phyloP scores from a whole-genome alignment of 2,888 invertebrate genomes.

The Thysanoteuthis rhombus region DNA sequence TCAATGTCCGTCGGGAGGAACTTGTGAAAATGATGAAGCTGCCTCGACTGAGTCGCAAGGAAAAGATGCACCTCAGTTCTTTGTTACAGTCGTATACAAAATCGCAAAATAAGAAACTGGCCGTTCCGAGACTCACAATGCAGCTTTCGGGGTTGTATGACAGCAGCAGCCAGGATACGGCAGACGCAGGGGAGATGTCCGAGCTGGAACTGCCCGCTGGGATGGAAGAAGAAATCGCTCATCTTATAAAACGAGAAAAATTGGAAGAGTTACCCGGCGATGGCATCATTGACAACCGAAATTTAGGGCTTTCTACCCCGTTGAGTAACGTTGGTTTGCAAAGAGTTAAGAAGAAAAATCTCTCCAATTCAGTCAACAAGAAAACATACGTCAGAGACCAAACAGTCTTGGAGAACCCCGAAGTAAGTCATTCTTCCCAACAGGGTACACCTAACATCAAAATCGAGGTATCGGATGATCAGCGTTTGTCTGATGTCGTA shows the following conservation, averaged over 20 bases:
- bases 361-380: neutral
- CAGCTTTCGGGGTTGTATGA: neutral
- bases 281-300: neutral
- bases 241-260: neutral
- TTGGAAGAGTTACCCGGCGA: neutral
- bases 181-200: neutral
- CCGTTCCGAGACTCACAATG: constrained; percentile 15
- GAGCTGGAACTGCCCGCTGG: neutral
- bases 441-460: neutral
- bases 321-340: neutral
- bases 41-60: neutral
- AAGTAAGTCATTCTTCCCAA: neutral
- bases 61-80: constrained; percentile 23
- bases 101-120: neutral
- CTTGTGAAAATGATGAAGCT: constrained; percentile 21
- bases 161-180: neutral
- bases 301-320: neutral
- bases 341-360: neutral
- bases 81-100: constrained; percentile 19
- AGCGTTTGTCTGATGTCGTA: neutral
- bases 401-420: neutral
- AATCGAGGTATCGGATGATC: neutral
- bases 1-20: neutral
- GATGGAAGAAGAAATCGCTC: neutral
- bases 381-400: neutral